phyloP scores from a whole-genome alignment of 1,140 invertebrate species.

The Danaus melanippus region DNA sequence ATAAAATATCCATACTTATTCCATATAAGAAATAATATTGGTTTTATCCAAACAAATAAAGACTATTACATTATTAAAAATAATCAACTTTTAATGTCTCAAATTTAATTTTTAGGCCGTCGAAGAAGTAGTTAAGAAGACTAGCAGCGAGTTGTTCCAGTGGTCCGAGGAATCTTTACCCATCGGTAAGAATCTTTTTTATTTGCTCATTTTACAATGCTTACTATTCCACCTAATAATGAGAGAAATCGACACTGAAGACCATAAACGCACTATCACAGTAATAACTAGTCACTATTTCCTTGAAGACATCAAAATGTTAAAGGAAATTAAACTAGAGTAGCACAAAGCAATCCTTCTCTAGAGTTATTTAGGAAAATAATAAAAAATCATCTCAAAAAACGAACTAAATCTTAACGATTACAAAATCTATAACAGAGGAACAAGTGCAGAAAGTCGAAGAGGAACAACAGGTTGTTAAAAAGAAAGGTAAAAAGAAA shows the following conservation, averaged over 20 bases:
- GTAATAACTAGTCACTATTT: too few relatives aligned
- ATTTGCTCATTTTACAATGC: neutral
- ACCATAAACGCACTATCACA: too few relatives aligned
- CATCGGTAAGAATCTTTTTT: constrained; percentile 18
- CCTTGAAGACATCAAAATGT: too few relatives aligned
- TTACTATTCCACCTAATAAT: too few relatives aligned
- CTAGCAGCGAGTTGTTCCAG: constrained; percentile 35
- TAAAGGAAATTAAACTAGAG: too few relatives aligned
- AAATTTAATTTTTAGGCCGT: constrained; percentile 11
- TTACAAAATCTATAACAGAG: constrained; percentile 25
- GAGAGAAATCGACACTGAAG: too few relatives aligned
- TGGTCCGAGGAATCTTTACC: constrained; percentile 49
- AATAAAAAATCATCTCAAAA: neutral
- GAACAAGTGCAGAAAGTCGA: constrained; percentile 33
- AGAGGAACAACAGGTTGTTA: constrained; percentile 32
- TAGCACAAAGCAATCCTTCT: too few relatives aligned
- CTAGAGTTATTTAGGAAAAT: too few relatives aligned
- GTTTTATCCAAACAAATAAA: too few relatives aligned
- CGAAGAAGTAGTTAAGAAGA: constrained; percentile 24
- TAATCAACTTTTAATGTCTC: too few relatives aligned
- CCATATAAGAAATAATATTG: neutral
- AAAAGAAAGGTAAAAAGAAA: constrained; percentile 42
- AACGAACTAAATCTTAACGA: neutral
- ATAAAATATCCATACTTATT: constrained; percentile 1
- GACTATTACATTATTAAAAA: too few relatives aligned